phyloP scores from a whole-genome alignment of 64 coral and sea anemone genomes.

The Montipora capricornis region DNA sequence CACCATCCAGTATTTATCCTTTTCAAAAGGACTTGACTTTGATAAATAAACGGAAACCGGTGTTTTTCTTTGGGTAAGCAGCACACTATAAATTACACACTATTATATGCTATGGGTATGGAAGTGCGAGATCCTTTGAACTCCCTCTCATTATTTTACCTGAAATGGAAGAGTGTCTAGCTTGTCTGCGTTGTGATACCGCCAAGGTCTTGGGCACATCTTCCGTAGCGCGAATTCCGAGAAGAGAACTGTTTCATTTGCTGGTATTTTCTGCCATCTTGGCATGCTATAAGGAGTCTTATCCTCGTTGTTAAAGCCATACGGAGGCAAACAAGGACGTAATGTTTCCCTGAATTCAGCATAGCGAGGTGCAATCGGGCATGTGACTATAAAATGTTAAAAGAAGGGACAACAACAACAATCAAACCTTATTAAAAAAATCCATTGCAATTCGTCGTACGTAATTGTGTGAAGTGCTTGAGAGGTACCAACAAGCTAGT shows the following conservation, averaged over 20 bases:
- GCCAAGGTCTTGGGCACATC: slow-evolving; percentile 93
- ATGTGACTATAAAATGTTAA: slow-evolving; percentile 43
- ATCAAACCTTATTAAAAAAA: too few relatives aligned
- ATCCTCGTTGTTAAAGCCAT: slow-evolving; percentile 67
- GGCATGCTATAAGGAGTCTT: slow-evolving; percentile 84
- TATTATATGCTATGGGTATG: too few relatives aligned
- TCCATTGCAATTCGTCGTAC: too few relatives aligned
- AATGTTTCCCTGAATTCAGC: slow-evolving; percentile 48
- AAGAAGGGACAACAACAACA: neutral
- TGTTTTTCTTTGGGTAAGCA: too few relatives aligned
- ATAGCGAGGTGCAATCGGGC: slow-evolving; percentile 67
- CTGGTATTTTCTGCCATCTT: slow-evolving; percentile 60
- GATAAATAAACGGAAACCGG: too few relatives aligned
- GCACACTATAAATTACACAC: too few relatives aligned
- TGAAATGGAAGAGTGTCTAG: slow-evolving; percentile 79
- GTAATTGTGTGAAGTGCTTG: too few relatives aligned
- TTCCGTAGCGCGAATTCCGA: slow-evolving; percentile 80
- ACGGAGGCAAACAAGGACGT: slow-evolving; percentile 59
- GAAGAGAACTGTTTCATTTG: slow-evolving; percentile 67
- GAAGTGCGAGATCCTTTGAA: too few relatives aligned
- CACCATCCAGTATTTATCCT: too few relatives aligned
- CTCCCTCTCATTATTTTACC: neutral
- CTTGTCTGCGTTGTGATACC: slow-evolving; percentile 62
- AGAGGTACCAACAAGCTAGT: too few relatives aligned
- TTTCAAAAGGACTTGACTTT: too few relatives aligned